These are phyloP conservation scores for Chymomyza procnemis DNA, from an alignment of 2,888 invertebrate genomes.

Conservation along the genomic window DNA sequence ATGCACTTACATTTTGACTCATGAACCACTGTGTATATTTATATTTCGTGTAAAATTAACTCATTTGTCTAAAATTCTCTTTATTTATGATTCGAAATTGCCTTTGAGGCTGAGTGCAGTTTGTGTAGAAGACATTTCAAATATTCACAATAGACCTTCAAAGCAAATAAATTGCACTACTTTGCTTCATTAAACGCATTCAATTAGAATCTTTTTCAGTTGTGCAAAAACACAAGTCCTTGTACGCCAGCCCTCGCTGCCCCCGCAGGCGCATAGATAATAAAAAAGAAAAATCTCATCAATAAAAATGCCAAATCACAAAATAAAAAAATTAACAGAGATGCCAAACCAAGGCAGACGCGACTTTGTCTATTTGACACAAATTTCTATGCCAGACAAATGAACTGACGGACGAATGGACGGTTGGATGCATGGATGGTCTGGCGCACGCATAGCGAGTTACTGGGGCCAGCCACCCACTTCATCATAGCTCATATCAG, in stretches of 20 bases:
- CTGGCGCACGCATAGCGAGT: not conserved
- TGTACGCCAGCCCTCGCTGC: not conserved
- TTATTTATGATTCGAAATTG: not conserved
- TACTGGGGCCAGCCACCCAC: not conserved
- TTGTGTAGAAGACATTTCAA: not conserved
- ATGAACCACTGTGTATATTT: not conserved
- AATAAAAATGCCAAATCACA: conserved; percentile 49
- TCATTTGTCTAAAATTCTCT: not conserved
- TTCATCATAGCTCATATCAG: conserved; percentile 2
- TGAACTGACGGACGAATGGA: not conserved
- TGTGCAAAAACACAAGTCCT: not conserved
- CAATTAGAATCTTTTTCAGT: not conserved
- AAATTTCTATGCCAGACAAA: conserved; percentile 14
- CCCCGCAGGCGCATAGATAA: not conserved
- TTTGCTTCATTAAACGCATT: not conserved
- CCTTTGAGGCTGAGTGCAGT: not conserved
- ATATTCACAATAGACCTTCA: not conserved
- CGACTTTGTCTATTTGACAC: conserved; percentile 6
- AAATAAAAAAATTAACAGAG: conserved; percentile 47
- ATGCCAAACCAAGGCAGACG: conserved; percentile 31
- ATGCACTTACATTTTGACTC: not conserved
- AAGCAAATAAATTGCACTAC: not conserved
- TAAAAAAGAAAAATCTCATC: conserved; percentile 41
- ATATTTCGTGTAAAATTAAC: not conserved
- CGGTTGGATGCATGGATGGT: not conserved